Base-by-base conservation (phyloP, 2,888 invertebrate genomes). In the Phanerotoma sp. region DNA sequence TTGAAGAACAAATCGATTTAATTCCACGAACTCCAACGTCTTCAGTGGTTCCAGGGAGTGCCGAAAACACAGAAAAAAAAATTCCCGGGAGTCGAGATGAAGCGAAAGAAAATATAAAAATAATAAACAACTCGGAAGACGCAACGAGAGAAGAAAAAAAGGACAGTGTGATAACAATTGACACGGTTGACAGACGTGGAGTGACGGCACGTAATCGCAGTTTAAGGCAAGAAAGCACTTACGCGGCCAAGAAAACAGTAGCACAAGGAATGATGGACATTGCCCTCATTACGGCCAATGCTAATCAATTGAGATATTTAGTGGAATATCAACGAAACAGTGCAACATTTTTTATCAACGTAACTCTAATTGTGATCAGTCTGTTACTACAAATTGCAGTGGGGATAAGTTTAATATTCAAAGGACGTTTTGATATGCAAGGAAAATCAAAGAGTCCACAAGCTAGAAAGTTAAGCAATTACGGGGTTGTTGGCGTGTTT, bases 181-280 rank as follows among this genome's bases (percentile, higher is more conserved):
- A 70, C 15, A 67, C 68, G 4, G 67, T 65, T 11, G 70, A 70
- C 40, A 68, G 66, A 15, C 63, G 56, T n/a, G n/a, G n/a, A n/a
- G n/a, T n/a, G n/a, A n/a, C n/a, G n/a, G n/a, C n/a, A 20, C 25
- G 45, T 11, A 60, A 60, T 10, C 47, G 61, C 3, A 54, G 32
- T 5, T 5, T 49, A 7, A 62, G 62, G 54, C 69, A 71, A 25
- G 58, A 69, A 4, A 77, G 77, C 57, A 74, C 71, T 7, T 83
- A 80, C 65, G 82, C 83, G 4, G 82, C 83, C 5, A 84, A 83
- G 68, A 84, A 84, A 68, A 83, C 83, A 1, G 81, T 83, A 1
- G 83, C 83, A 1, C 83, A 84, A 74, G 86, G 87, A 21, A 84
- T 87, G 81, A 85, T 87, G 85, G 87, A 87, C 65, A 83, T 87